Evolutionary conservation across 2,888 invertebrate species (phyloP).

Genomic region (Trachelus iudaicus): DNA sequence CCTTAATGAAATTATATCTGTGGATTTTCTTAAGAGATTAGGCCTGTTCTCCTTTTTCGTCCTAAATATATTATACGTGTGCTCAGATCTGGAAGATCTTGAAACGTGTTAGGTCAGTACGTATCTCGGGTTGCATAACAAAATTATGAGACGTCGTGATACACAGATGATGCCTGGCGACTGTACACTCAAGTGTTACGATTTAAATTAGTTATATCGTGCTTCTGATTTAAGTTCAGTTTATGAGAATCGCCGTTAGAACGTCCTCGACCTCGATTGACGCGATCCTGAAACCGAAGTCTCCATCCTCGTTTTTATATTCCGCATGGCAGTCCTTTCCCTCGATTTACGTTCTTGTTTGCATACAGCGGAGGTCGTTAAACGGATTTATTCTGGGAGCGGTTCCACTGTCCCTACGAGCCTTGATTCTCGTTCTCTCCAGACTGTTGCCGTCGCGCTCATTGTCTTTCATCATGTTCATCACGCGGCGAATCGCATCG

Average conservation of each 20-base stretch:
- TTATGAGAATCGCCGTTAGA: background rate
- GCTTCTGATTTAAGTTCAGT: background rate
- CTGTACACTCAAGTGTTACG: background rate
- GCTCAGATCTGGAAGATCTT: background rate
- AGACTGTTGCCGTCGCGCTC: slow-evolving; percentile 32
- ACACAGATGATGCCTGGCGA: background rate
- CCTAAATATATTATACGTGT: background rate
- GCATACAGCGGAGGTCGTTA: background rate
- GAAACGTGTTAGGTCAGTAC: slow-evolving; percentile 19
- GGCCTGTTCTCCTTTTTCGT: background rate
- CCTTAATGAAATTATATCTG: background rate
- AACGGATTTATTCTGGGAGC: background rate
- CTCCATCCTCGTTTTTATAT: background rate
- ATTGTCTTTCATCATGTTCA: slow-evolving; percentile 52
- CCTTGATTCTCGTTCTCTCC: background rate
- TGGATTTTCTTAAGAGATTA: background rate
- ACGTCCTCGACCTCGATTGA: background rate
- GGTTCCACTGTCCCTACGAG: background rate
- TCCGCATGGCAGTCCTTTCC: background rate
- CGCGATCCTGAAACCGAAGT: background rate
- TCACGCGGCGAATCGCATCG: slow-evolving; percentile 36
- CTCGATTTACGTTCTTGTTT: background rate
- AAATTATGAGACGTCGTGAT: slow-evolving; percentile 13
- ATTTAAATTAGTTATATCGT: background rate
- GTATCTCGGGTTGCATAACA: slow-evolving; percentile 31